phyloP scores from a whole-genome alignment of 2,113 vertebrate species.

The Poecilia latipinna region DNA sequence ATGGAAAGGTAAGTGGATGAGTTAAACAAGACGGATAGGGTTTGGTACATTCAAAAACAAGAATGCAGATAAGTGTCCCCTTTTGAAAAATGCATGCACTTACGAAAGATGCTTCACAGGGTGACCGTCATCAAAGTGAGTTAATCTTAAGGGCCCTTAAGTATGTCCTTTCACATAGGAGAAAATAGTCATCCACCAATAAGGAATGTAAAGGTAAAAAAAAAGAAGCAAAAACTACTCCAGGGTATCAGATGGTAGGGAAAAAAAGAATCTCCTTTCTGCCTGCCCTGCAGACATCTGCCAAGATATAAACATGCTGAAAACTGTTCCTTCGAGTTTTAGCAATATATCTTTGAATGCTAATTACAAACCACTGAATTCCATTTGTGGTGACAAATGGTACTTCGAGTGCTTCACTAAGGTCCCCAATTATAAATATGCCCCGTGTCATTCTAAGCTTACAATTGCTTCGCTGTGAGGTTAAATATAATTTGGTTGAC shows the following conservation, averaged over 20 bases:
- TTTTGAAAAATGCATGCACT: constrained; percentile 46
- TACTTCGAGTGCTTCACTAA: constrained; percentile 13
- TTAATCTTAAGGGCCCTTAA: constrained; percentile 38
- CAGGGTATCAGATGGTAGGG: constrained; percentile 7
- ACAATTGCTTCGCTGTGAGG: constrained; percentile 35
- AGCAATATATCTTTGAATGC: constrained; percentile 60
- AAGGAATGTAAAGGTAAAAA: constrained; percentile 26
- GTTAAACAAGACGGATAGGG: constrained; percentile 19
- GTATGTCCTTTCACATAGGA: constrained; percentile 23
- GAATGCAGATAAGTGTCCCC: constrained; percentile 25
- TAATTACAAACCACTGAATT: constrained; percentile 40
- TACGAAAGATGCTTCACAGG: constrained; percentile 64
- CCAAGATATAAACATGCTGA: constrained; percentile 63
- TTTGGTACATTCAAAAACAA: constrained; percentile 52
- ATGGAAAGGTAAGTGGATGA: constrained; percentile 38
- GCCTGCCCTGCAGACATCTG: constrained; percentile 69
- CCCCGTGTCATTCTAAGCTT: constrained; percentile 14
- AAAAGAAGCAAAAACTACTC: constrained; percentile 15
- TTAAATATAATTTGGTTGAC: constrained; percentile 15
- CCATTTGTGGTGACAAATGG: constrained; percentile 36
- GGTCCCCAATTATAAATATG: constrained; percentile 15
- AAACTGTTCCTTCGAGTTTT: constrained; percentile 62
- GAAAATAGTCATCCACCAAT: constrained; percentile 15
- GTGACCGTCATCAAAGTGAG: constrained; percentile 71
- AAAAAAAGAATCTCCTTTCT: constrained; percentile 35